Conservation (phyloP, 2,888 invertebrate genomes). For the Plebejus melissa region DNA sequence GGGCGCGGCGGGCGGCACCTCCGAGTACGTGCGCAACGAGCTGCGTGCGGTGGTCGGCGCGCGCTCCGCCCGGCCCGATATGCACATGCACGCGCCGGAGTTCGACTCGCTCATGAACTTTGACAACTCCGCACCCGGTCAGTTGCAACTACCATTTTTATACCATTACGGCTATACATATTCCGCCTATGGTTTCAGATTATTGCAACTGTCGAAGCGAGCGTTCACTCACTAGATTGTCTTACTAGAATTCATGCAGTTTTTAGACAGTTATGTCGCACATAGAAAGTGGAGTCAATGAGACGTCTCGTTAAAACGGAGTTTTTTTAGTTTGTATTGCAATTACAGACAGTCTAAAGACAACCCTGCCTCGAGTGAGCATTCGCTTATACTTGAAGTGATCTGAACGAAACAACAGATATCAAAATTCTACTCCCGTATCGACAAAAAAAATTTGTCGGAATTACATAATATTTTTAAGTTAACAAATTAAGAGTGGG, state of each 20-base stretch:
- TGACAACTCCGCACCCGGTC: constrained; percentile 83
- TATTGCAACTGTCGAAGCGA: neutral
- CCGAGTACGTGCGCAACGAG: constrained; percentile 95
- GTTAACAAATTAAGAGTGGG: neutral
- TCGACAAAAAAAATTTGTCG: too few relatives aligned
- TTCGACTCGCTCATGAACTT: constrained; percentile 84
- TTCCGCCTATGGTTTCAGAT: neutral
- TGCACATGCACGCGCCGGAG: constrained; percentile 78
- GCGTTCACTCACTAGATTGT: too few relatives aligned
- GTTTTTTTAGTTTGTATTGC: too few relatives aligned
- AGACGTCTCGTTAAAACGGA: too few relatives aligned
- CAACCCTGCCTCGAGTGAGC: neutral
- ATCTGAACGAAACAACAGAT: neutral
- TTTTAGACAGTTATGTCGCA: too few relatives aligned
- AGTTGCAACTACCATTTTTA: constrained; percentile 37
- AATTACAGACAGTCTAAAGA: too few relatives aligned
- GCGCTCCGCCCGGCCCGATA: constrained; percentile 80
- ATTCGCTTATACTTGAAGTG: neutral
- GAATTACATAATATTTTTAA: too few relatives aligned
- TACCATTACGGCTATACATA: neutral
- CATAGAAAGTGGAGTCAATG: too few relatives aligned
- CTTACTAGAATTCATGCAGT: too few relatives aligned
- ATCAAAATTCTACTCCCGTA: neutral
- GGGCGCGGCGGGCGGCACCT: constrained; percentile 79
- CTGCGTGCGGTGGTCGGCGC: constrained; percentile 93